These are phyloP conservation scores for Dolichoris vasculosae DNA, from an alignment of 1,140 invertebrate genomes.

Conservation along the genomic window DNA sequence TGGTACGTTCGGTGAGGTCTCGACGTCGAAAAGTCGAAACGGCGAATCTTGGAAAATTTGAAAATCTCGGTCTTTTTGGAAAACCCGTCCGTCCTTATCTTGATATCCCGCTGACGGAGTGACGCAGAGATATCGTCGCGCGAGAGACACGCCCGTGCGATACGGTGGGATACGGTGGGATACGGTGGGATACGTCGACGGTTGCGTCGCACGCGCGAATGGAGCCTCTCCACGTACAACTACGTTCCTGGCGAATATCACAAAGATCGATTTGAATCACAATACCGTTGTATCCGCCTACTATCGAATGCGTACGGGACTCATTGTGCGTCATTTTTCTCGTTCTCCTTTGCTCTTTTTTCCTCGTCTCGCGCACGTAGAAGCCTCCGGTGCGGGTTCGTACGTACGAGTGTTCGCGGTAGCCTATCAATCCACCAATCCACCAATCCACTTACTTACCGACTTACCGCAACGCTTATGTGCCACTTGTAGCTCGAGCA, in stretches of 20 bases:
- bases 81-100: too few species aligned
- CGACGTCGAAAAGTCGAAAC: too few species aligned
- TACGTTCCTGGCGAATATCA: slow-evolving; percentile 1
- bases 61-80: too few species aligned
- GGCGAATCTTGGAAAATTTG: too few species aligned
- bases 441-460: slow-evolving; percentile 28
- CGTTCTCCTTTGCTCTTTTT: slow-evolving; percentile 12
- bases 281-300: slow-evolving; percentile 31
- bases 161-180: too few species aligned
- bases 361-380: neutral
- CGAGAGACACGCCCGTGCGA: too few species aligned
- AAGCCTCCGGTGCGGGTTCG: neutral
- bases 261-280: slow-evolving; percentile 43
- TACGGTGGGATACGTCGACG: too few species aligned
- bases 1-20: too few species aligned
- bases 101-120: too few species aligned
- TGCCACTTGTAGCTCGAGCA: slow-evolving; percentile 42
- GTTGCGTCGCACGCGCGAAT: neutral
- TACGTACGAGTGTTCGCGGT: neutral
- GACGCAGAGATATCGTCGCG: too few species aligned
- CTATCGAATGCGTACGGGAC: neutral
- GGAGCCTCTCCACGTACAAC: neutral
- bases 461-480: slow-evolving; percentile 5
- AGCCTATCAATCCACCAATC: slow-evolving; percentile 41
- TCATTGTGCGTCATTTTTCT: slow-evolving; percentile 22